phyloP scores from a whole-genome alignment of 1,140 invertebrate genomes.

The Drosophila subpulchrella region DNA sequence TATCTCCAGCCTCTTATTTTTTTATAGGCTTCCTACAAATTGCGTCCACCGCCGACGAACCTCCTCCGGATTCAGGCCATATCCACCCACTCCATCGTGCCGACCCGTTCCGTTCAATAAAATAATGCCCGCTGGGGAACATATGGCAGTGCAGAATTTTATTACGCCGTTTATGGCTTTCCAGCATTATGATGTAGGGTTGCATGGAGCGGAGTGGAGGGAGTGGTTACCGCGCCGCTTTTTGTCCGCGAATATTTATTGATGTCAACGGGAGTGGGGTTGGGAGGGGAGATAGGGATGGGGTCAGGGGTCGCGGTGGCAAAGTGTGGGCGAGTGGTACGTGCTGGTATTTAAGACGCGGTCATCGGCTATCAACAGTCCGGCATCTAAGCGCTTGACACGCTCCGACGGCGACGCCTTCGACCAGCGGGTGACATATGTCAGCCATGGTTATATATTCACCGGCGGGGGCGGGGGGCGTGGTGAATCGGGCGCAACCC shows the following conservation, averaged over 20 bases:
- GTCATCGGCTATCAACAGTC: slow-evolving; percentile 69
- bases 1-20: slow-evolving; percentile 26
- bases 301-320: not conserved
- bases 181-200: slow-evolving; percentile 70
- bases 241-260: slow-evolving; percentile 79
- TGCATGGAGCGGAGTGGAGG: not conserved
- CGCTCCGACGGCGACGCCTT: slow-evolving; percentile 60
- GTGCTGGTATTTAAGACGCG: slow-evolving; percentile 78
- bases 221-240: slow-evolving; percentile 4
- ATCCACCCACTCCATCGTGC: slow-evolving; percentile 36
- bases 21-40: slow-evolving; percentile 62
- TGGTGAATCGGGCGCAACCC: slow-evolving; percentile 56
- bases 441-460: slow-evolving; percentile 20
- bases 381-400: slow-evolving; percentile 75
- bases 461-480: not conserved
- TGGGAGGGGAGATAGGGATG: not conserved
- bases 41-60: slow-evolving; percentile 38
- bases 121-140: slow-evolving; percentile 82
- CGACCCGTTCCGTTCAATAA: slow-evolving; percentile 64
- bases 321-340: slow-evolving; percentile 46
- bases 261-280: slow-evolving; percentile 64
- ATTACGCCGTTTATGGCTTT: slow-evolving; percentile 82
- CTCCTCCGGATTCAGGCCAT: slow-evolving; percentile 26
- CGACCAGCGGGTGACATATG: slow-evolving; percentile 69
- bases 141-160: slow-evolving; percentile 82